These are phyloP conservation scores for Polia nebulosa DNA, from an alignment of 2,888 invertebrate genomes.

Conservation along the genomic window DNA sequence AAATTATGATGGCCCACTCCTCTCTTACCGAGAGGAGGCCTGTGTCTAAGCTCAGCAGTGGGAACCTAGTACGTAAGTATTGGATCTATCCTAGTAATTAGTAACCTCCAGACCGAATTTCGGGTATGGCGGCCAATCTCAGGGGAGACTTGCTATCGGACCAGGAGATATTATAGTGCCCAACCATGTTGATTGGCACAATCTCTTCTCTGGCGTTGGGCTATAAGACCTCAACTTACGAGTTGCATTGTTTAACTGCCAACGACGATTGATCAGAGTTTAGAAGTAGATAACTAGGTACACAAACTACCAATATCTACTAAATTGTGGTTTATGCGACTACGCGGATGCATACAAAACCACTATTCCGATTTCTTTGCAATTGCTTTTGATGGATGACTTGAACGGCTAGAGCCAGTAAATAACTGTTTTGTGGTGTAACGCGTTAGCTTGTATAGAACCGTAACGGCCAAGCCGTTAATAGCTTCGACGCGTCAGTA, in stretches of 20 bases:
- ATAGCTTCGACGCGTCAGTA: neutral
- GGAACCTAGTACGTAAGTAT: too few species aligned
- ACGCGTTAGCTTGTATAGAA: neutral
- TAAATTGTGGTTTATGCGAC: neutral
- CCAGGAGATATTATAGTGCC: too few species aligned
- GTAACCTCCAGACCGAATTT: too few species aligned
- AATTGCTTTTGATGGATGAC: constrained; percentile 28
- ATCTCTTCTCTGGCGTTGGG: neutral
- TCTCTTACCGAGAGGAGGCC: too few species aligned
- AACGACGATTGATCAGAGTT: neutral
- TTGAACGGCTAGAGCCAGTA: neutral
- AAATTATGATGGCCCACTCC: neutral
- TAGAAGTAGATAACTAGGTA: neutral
- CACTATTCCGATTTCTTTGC: constrained; percentile 18
- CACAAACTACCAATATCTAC: neutral
- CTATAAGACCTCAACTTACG: too few species aligned
- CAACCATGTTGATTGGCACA: too few species aligned
- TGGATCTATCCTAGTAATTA: too few species aligned
- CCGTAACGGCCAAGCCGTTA: constrained; percentile 8
- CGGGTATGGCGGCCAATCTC: too few species aligned
- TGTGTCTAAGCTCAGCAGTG: neutral
- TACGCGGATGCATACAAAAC: constrained; percentile 1
- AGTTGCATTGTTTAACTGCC: neutral
- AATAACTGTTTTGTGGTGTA: constrained; percentile 33
- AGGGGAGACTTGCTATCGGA: too few species aligned